phyloP scores from a whole-genome alignment of 2,113 vertebrate species.

The Serinus canaria region DNA sequence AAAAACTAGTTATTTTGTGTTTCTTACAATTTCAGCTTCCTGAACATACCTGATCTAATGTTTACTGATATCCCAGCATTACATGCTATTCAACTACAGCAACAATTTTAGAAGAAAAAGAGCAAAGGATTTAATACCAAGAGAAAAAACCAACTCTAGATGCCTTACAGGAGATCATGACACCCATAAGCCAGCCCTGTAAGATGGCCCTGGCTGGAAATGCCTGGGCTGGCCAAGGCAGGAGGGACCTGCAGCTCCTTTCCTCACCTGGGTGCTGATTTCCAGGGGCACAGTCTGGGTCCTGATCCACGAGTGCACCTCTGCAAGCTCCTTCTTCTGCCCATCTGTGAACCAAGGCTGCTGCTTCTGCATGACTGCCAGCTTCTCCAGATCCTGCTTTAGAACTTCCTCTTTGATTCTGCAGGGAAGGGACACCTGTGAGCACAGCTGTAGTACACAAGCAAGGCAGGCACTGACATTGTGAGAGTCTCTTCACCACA shows the following conservation, averaged over 20 bases:
- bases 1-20: background rate
- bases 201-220: background rate
- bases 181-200: background rate
- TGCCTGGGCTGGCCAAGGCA: background rate
- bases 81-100: background rate
- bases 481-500: background rate
- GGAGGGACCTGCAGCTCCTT: accelerated
- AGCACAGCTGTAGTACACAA: background rate
- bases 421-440: background rate
- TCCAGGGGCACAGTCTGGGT: conserved; percentile 74
- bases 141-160: background rate
- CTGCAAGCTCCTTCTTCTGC: conserved; percentile 83
- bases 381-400: conserved; percentile 82
- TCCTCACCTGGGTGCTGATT: conserved; percentile 74
- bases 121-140: background rate
- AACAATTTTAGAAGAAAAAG: background rate
- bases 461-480: background rate
- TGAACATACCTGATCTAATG: background rate
- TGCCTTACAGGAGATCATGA: background rate
- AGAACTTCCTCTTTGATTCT: conserved; percentile 81
- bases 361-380: conserved; percentile 71
- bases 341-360: conserved; percentile 83
- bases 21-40: background rate
- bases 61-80: background rate
- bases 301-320: conserved; percentile 81